These are phyloP conservation scores for Zaprionus taronus DNA, from an alignment of 1,140 invertebrate genomes.

Conservation along the genomic window DNA sequence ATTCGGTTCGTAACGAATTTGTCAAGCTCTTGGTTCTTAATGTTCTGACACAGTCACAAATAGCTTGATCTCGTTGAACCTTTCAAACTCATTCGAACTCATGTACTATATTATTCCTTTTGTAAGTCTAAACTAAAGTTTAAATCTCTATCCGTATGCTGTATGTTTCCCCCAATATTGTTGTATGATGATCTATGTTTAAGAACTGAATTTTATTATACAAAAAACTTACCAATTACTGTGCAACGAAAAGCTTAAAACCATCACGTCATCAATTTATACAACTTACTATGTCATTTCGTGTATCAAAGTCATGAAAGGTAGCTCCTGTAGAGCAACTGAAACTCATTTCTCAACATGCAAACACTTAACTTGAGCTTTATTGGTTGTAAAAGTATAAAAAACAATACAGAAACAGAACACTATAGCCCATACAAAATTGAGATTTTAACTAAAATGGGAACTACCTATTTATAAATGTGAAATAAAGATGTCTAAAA, in stretches of 20 bases:
- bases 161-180: slow-evolving; percentile 39
- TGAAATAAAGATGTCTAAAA: slow-evolving; percentile 73
- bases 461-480: slow-evolving; percentile 73
- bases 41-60: slow-evolving; percentile 10
- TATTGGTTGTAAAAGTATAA: slow-evolving; percentile 65
- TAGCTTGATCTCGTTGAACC: slow-evolving; percentile 13
- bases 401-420: slow-evolving; percentile 24
- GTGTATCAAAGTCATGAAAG: background rate
- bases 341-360: slow-evolving; percentile 44
- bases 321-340: slow-evolving; percentile 7
- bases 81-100: slow-evolving; percentile 4
- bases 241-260: slow-evolving; percentile 19
- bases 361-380: slow-evolving; percentile 62
- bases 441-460: slow-evolving; percentile 57
- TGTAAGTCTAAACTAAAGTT: slow-evolving; percentile 12
- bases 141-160: slow-evolving; percentile 13
- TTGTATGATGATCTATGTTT: slow-evolving; percentile 35
- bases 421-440: slow-evolving; percentile 46
- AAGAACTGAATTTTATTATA: slow-evolving; percentile 33
- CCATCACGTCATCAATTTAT: slow-evolving; percentile 13
- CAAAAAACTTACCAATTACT: background rate
- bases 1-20: slow-evolving; percentile 33
- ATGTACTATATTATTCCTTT: slow-evolving; percentile 33
- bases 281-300: background rate
- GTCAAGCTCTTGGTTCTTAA: slow-evolving; percentile 4